Conservation (phyloP, 1,140 invertebrate genomes). For the Drosophila ironensis region DNA sequence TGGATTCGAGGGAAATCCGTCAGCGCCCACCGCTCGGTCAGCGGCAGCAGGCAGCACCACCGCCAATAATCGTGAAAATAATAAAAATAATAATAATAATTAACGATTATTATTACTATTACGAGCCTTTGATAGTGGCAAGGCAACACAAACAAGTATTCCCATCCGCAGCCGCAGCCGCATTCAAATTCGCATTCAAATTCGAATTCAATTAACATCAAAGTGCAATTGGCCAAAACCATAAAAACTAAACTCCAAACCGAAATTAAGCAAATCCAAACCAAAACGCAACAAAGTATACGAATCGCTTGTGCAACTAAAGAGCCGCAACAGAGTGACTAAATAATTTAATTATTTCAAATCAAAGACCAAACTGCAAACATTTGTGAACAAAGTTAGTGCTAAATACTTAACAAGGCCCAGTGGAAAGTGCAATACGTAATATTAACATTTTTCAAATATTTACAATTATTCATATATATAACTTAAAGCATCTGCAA, state of each 20-base stretch:
- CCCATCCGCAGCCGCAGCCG: too few relatives aligned
- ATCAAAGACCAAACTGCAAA: neutral
- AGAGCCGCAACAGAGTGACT: slow-evolving; percentile 12
- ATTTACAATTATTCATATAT: slow-evolving; percentile 19
- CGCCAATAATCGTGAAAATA: slow-evolving; percentile 49
- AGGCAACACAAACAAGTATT: slow-evolving; percentile 14
- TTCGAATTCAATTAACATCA: slow-evolving; percentile 53
- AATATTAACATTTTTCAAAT: slow-evolving; percentile 20
- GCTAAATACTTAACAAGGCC: slow-evolving; percentile 10
- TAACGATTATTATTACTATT: slow-evolving; percentile 57
- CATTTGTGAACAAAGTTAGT: slow-evolving; percentile 23
- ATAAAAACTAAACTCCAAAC: slow-evolving; percentile 12
- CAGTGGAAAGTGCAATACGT: slow-evolving; percentile 62
- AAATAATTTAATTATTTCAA: slow-evolving; percentile 19
- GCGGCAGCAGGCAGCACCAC: neutral
- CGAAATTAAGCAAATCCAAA: slow-evolving; percentile 26
- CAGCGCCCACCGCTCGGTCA: slow-evolving; percentile 59
- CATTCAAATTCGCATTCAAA: slow-evolving; percentile 34
- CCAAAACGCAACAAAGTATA: slow-evolving; percentile 64
- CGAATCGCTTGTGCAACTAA: slow-evolving; percentile 51
- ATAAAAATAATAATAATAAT: slow-evolving; percentile 48
- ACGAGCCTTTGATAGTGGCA: slow-evolving; percentile 46
- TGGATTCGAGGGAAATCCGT: slow-evolving; percentile 36
- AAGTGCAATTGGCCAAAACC: slow-evolving; percentile 61
- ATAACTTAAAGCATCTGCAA: neutral